phyloP scores from a whole-genome alignment of 2,797 vertebrate species.

The Manis pentadactyla region DNA sequence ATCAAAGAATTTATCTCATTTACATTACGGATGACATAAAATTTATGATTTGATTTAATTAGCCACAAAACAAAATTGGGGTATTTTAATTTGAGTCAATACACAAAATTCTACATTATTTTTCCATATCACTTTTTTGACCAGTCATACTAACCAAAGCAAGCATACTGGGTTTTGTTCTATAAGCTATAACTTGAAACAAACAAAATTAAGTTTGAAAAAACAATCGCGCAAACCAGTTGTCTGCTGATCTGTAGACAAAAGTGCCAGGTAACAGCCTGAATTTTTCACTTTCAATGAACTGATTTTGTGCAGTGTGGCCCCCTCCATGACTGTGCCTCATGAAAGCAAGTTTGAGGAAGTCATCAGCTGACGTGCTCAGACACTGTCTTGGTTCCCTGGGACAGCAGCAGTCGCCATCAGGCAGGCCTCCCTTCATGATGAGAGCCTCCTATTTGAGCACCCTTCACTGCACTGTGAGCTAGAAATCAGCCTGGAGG shows the following conservation, averaged over 20 bases:
- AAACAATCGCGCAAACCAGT: background rate
- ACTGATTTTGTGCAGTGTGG: background rate
- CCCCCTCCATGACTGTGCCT: background rate
- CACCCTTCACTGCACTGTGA: background rate
- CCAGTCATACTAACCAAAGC: background rate
- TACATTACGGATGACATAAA: background rate
- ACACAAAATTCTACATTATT: background rate
- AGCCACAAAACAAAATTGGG: background rate
- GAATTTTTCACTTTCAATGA: background rate
- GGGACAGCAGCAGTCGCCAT: background rate
- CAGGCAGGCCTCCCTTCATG: background rate
- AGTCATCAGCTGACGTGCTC: background rate
- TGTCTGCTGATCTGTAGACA: background rate
- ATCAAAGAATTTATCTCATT: background rate
- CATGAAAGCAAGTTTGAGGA: background rate
- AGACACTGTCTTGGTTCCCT: background rate
- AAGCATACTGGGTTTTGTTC: background rate
- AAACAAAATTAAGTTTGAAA: background rate
- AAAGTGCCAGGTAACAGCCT: background rate
- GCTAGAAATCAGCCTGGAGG: background rate
- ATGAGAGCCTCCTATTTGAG: background rate
- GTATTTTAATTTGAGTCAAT: conserved; percentile 26
- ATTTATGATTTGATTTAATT: background rate
- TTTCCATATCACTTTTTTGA: conserved; percentile 7
- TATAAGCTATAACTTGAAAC: background rate